phyloP scores from a whole-genome alignment of 2,797 vertebrate species.

The Cossypha niveicapilla region DNA sequence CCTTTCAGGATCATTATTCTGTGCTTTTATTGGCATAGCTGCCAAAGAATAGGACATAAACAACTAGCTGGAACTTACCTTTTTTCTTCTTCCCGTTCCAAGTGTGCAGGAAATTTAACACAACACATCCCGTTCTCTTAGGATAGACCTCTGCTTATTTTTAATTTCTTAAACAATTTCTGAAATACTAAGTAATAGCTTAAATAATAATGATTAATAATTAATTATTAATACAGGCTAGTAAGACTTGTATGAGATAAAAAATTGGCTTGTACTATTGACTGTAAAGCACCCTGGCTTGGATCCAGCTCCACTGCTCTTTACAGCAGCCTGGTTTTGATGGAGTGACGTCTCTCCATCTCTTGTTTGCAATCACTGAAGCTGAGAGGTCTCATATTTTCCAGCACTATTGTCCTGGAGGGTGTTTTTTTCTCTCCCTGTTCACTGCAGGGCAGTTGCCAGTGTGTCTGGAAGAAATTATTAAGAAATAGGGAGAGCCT shows the following conservation, averaged over 20 bases:
- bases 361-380: neutral
- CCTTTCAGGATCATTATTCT: conserved; percentile 33
- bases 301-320: neutral
- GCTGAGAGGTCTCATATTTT: neutral
- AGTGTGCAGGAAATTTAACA: conserved; percentile 63
- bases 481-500: neutral
- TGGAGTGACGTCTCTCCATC: neutral
- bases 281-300: neutral
- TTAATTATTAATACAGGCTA: neutral
- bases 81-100: neutral
- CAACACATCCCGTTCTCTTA: conserved; percentile 52
- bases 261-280: neutral
- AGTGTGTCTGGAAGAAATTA: neutral
- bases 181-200: neutral
- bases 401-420: neutral
- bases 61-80: conserved; percentile 54
- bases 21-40: conserved; percentile 72
- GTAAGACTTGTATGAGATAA: neutral
- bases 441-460: neutral
- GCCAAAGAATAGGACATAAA: conserved; percentile 62
- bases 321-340: neutral
- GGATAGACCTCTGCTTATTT: conserved; percentile 28
- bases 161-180: conserved; percentile 23
- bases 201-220: neutral
- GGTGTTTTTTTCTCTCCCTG: neutral